Base-by-base conservation (phyloP, 2,797 vertebrate genomes). In the Sebastes nivosus region DNA sequence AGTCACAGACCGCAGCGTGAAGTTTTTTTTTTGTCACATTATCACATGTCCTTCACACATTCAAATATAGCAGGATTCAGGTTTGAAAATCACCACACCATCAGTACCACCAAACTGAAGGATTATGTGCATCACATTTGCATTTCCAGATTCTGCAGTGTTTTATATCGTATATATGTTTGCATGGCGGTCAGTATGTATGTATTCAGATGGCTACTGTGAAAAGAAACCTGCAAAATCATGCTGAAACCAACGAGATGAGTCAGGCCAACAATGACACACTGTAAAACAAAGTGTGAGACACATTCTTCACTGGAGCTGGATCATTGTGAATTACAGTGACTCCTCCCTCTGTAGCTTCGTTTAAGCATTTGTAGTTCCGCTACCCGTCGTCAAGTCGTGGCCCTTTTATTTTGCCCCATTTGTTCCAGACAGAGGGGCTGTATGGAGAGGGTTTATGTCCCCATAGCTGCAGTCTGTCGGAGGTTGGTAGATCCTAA, bases 1-100 rank as follows among this genome's bases (percentile, higher is more conserved):
- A 95, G 95, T 95, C 94, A 93, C 85, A 83, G 59, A 74, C 68
- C 34, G 65, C 61, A 61, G 25, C 36, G 58, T 81, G 75, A 88
- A 83, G 87, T 88, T 60, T 16, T 34, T 38, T 42, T 42, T 42
- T 42, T 9, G 63, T 36, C 79, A 82, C 25, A 86, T 79, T 71
- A 65, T 42, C 55, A 71, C 63, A 4, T 25, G 70, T 70, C 55
- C 32, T 65, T 82, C 61, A 52, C 24, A 25, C 12, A 18, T 76
- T 55, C 20, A 60, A 38, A 30, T 36, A 22, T 42, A 22, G 8
- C 10, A 27, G 8, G 38, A 70, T 68, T 80, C n/a, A 72, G 20
- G 14, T 3, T 52, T 58, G 18, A 18, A 61, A 64, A 60, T 58
- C 14, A 22, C 22, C 14, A 25, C 36, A 9, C 2, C 27, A 8